phyloP scores from a whole-genome alignment of 2,797 vertebrate species.

The Anas flavirostris region DNA sequence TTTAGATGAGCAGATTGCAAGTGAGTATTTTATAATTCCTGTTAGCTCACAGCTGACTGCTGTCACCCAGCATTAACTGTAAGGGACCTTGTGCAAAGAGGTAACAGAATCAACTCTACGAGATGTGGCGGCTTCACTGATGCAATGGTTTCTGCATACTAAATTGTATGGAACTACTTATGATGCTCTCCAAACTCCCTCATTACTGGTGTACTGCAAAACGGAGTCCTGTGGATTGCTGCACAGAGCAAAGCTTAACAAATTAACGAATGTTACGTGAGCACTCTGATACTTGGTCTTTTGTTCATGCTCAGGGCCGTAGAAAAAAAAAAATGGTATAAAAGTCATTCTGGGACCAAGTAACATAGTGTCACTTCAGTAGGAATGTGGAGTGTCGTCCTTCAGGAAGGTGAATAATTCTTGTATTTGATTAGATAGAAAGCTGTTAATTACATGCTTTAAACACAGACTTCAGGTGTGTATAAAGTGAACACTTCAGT shows the following conservation, averaged over 20 bases:
- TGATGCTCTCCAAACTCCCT: neutral
- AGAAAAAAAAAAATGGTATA: too few relatives aligned
- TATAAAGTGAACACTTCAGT: neutral
- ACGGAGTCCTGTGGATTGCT: neutral
- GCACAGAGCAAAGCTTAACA: neutral
- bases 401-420: neutral
- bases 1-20: neutral
- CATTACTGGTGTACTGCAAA: neutral
- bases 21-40: neutral
- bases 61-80: neutral
- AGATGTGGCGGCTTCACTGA: neutral
- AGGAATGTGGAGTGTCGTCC: neutral
- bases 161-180: neutral
- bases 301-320: neutral
- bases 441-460: neutral
- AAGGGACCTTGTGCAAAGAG: neutral
- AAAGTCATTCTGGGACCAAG: neutral
- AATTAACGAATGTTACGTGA: neutral
- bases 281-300: neutral
- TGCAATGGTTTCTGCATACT: neutral
- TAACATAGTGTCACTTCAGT: accelerated
- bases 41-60: neutral
- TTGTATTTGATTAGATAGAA: neutral
- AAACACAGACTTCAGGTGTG: neutral
- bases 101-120: neutral